Percentiles rank a stretch among this genome's conserved stretches.
Conservation (phyloP, 2,797 vertebrate species). For the Lutjanus argentimaculatus region DNA sequence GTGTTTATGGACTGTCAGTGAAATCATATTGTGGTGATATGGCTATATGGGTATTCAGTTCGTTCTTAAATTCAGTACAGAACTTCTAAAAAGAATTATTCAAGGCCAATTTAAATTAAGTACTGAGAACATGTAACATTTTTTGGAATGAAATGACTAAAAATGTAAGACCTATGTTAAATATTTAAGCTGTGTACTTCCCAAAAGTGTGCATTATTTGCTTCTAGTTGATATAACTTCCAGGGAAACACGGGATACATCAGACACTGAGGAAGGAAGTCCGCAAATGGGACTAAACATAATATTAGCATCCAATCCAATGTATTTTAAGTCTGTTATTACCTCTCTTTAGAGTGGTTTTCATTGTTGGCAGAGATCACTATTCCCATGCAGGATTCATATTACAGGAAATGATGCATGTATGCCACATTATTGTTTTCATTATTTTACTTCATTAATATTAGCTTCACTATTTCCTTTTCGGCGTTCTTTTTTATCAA, state of each 20-base stretch:
- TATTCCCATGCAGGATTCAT: not conserved
- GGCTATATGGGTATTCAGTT: not conserved
- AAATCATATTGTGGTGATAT: not conserved
- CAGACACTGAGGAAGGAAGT: not conserved
- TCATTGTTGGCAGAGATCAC: not conserved
- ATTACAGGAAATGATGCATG: constrained; percentile 2
- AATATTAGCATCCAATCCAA: too few species aligned
- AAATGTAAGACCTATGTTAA: too few species aligned
- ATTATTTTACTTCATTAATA: not conserved
- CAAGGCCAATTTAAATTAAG: not conserved
- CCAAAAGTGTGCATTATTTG: too few species aligned
- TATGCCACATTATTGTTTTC: not conserved
- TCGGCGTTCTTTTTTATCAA: not conserved
- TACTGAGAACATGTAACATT: not conserved
- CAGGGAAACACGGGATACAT: too few species aligned
- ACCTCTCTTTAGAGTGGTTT: not conserved
- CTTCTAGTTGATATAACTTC: too few species aligned
- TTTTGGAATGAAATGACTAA: too few species aligned
- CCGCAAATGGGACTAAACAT: too few species aligned
- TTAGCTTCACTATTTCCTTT: constrained; percentile 4
- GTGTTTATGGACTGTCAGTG: not conserved
- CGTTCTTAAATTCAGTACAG: not conserved
- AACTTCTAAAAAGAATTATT: not conserved
- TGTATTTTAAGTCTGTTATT: not conserved
- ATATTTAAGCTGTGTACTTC: too few species aligned